Conservation (phyloP, 2,113 vertebrate species). For the Lagenorhynchus albirostris region DNA sequence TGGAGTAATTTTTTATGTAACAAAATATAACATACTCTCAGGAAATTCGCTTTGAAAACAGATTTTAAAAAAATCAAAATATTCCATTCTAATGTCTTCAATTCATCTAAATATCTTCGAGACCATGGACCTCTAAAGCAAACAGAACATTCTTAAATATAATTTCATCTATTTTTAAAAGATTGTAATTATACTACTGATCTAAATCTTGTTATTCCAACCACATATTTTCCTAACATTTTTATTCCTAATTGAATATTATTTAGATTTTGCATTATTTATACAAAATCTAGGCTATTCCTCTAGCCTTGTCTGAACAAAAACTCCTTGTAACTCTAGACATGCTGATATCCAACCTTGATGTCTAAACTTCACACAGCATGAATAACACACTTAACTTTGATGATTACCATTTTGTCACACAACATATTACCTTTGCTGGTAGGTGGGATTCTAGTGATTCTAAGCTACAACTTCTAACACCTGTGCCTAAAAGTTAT, state of each 20-base stretch:
- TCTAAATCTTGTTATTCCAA: not conserved
- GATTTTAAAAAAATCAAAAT: not conserved
- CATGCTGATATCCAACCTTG: not conserved
- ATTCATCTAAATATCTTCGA: not conserved
- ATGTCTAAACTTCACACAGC: not conserved
- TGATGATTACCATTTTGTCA: not conserved
- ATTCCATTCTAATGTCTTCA: not conserved
- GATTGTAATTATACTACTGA: not conserved
- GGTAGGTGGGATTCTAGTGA: not conserved
- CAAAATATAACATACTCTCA: not conserved
- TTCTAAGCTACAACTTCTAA: not conserved
- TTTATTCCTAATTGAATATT: not conserved
- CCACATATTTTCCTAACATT: not conserved
- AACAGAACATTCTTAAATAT: not conserved
- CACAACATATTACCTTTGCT: not conserved
- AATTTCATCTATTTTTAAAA: not conserved
- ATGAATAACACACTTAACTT: not conserved
- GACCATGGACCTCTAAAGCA: not conserved
- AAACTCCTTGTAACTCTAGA: not conserved
- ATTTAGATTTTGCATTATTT: not conserved
- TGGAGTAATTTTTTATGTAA: not conserved
- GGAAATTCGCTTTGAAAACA: not conserved
- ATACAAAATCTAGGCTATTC: not conserved
- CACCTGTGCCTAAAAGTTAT: not conserved
- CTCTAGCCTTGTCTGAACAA: not conserved